phyloP scores from a whole-genome alignment of 2,888 invertebrate species.

The Nineta flava region DNA sequence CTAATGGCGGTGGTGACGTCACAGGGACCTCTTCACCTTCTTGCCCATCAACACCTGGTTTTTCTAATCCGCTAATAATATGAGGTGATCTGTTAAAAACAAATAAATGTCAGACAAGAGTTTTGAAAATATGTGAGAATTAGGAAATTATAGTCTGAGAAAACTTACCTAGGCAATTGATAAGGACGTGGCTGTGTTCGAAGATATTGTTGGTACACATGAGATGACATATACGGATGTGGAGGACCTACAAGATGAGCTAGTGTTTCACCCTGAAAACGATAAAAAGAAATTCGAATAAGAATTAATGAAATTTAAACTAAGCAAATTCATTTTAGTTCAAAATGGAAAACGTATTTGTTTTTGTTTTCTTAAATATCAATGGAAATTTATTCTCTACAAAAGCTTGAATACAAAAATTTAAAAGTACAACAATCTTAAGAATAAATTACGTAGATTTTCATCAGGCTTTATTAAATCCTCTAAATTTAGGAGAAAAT shows the following conservation, averaged over 20 bases:
- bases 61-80: constrained; percentile 43
- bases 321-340: too few relatives aligned
- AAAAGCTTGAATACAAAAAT: too few relatives aligned
- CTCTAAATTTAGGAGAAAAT: too few relatives aligned
- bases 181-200: constrained; percentile 30
- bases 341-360: too few relatives aligned
- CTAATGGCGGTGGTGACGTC: constrained; percentile 50
- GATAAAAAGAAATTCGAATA: constrained; percentile 11
- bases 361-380: too few relatives aligned
- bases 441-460: too few relatives aligned
- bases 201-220: constrained; percentile 37
- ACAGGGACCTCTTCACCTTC: constrained; percentile 30
- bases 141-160: neutral
- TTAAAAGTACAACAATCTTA: too few relatives aligned
- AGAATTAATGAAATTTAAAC: neutral
- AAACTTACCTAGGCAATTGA: constrained; percentile 23
- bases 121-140: neutral
- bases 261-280: constrained; percentile 37
- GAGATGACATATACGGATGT: constrained; percentile 34
- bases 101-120: neutral
- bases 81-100: constrained; percentile 27
- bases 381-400: too few relatives aligned
- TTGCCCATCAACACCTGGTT: constrained; percentile 33
- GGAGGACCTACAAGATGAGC: constrained; percentile 29
- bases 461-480: too few relatives aligned